Base-by-base conservation (phyloP, 92 coral and sea anemone genomes). In the Meandrina meandrites region DNA sequence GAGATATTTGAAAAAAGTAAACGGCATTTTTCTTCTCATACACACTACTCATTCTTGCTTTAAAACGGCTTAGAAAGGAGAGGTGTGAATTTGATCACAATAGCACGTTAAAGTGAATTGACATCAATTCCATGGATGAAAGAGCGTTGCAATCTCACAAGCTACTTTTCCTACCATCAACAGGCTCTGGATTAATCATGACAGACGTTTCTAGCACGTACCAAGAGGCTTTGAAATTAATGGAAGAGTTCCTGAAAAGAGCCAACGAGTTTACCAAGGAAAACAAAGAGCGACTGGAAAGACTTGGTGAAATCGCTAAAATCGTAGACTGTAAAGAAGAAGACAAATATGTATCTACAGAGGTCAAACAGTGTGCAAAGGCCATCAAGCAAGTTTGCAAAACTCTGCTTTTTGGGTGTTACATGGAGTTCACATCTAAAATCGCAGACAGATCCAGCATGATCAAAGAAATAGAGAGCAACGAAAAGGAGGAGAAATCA, bases 261-360 rank as follows among this genome's bases (percentile, higher is more conserved):
- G 51, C 53, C 80, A 73, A 73, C 32, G 87, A 83, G 71, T 69
- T 68, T 47, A 76, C 64, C 24, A 12, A n/a, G 22, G 80, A 76
- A 76, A 14, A 8, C 14, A 0, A 76, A 24, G 36, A 13, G 28
- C 80, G 62, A 76, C 60, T 76, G 80, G 36, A 0, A 22, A 76
- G 3, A 24, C 57, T 76, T n/a, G 32, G 31, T 24, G 35, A 76
- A 76, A 24, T 76, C 15, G 1, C 34, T 40, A 32, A 40, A 76
- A 27, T 76, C 56, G 14, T 47, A 47, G 54, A 9, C 21, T 1
- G 58, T 22, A 1, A 45, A 6, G 15, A 8, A 11, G 27, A 5
- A 70, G 75, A 70, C 30, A 70, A 42, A 75, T 32, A 27, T 16
- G 9, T 19, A 75, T 57, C 19, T 42, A 4, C 7, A 21, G 31